Base-by-base conservation (phyloP, 2,797 vertebrate genomes). In the Chloroceryle amazona region DNA sequence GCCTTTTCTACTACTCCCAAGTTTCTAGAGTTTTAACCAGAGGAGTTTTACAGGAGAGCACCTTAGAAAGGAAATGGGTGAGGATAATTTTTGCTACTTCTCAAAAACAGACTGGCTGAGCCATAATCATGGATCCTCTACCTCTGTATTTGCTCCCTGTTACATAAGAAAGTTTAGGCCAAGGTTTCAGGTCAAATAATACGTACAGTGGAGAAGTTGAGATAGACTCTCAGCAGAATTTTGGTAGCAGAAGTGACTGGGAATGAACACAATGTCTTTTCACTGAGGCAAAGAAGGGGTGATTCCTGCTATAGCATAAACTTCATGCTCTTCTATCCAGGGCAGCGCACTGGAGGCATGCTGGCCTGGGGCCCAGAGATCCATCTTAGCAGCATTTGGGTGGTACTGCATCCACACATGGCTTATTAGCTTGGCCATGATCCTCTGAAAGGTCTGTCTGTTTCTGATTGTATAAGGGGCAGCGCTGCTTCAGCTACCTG, bases 321-420 rank as follows among this genome's bases (percentile, higher is more conserved):
- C 10, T 15, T 37, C 37, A 5, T 42, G 4, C 20, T 61, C 52
- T 44, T 74, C 28, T 28, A 10, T 52, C 14, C 28, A 52, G 51
- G 28, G 51, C 51, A 52, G 26, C 15, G 28, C 26, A 20, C 47
- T 52, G 62, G 13, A 49, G 60, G 16, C 58, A 15, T 3, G 0
- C 12, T 92, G 84, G 28, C 41, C 47, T 1, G 0, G 14, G 29
- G 23, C 68, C 89, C 47, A 8, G 67, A 35, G 66, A 42, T 46
- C 58, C 75, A 52, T 66, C 79, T 21, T 21, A 46, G 51, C 46
- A 91, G 39, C 35, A 16, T 88, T 68, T 72, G 41, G 33, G 46
- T 71, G 71, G 51, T 86, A 54, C 54, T 57, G 37, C 44, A 52
- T 37, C 42, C 49, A 2, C 0, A 0, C 1, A 0, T 46, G 61